Percentiles rank a stretch among this genome's conserved stretches.
phyloP scores from a whole-genome alignment of 37 sponge, comb jelly and placozoan genomes.

The Cladorhizidae sp. region DNA sequence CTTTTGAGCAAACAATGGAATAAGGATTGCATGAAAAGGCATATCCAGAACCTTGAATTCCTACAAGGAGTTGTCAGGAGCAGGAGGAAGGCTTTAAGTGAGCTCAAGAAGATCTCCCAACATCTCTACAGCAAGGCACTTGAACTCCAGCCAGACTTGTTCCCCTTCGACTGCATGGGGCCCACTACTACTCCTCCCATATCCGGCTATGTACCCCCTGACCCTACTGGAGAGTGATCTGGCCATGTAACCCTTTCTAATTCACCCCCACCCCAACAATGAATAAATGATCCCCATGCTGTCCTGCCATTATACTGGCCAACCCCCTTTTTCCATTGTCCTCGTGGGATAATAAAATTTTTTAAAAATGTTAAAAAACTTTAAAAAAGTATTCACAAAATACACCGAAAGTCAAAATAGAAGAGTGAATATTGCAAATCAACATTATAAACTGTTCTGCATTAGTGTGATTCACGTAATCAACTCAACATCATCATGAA shows the following conservation, averaged over 20 bases:
- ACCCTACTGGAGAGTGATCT: conserved; percentile 42
- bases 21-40: conserved; percentile 50
- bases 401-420: no score
- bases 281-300: no score
- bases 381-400: background rate
- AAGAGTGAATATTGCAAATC: background rate
- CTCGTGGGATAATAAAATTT: background rate
- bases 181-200: conserved; percentile 78
- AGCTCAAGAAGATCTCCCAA: conserved; percentile 74
- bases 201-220: conserved; percentile 72
- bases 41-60: conserved; percentile 42
- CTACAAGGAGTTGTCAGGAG: conserved; percentile 48
- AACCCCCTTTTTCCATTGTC: no score
- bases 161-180: conserved; percentile 54
- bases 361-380: background rate
- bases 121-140: conserved; percentile 64
- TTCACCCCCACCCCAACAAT: no score
- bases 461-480: background rate
- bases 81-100: conserved; percentile 76
- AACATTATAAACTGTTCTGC: background rate
- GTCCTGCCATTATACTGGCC: no score
- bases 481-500: conserved; percentile 48
- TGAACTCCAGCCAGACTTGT: conserved; percentile 50
- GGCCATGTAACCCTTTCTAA: no score
- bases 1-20: conserved; percentile 81